These are phyloP conservation scores for Xenopus tropicalis DNA, from an alignment of 2,113 vertebrate species.

Conservation along the genomic window DNA sequence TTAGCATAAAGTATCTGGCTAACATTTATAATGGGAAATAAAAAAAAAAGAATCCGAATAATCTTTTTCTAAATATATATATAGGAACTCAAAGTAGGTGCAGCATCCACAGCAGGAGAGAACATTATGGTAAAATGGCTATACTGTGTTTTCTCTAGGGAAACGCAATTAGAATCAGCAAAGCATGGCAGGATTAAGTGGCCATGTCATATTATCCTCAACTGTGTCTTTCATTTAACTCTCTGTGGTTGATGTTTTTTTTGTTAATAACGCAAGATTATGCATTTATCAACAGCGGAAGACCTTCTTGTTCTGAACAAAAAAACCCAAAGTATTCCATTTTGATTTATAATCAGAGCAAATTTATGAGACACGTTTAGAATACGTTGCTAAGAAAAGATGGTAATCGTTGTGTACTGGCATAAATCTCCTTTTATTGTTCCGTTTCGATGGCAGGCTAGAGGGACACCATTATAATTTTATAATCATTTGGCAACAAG, in stretches of 20 bases:
- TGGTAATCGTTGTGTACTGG: conserved; percentile 43
- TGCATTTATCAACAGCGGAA: conserved; percentile 52
- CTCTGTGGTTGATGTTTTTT: conserved; percentile 23
- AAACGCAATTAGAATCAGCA: conserved; percentile 18
- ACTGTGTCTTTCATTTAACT: conserved; percentile 20
- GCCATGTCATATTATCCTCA: neutral
- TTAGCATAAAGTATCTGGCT: too few relatives aligned
- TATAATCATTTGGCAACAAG: conserved; percentile 49
- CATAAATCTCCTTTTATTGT: conserved; percentile 58
- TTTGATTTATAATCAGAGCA: conserved; percentile 54
- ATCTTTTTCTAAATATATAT: too few relatives aligned
- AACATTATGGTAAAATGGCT: conserved; percentile 38
- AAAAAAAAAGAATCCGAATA: too few relatives aligned
- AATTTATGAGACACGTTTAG: conserved; percentile 50
- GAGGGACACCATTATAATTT: conserved; percentile 49
- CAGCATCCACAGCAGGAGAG: neutral
- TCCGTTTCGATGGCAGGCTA: conserved; percentile 41
- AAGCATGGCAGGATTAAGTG: conserved; percentile 6
- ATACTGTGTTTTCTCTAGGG: conserved; percentile 17
- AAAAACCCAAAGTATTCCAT: conserved; percentile 51
- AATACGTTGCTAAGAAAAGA: conserved; percentile 45
- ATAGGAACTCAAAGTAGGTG: too few relatives aligned
- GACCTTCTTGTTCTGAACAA: conserved; percentile 51
- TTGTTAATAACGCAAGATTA: conserved; percentile 50
- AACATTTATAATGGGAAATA: too few relatives aligned